These are phyloP conservation scores for Mythimna impura DNA, from an alignment of 2,888 invertebrate genomes.

Conservation along the genomic window DNA sequence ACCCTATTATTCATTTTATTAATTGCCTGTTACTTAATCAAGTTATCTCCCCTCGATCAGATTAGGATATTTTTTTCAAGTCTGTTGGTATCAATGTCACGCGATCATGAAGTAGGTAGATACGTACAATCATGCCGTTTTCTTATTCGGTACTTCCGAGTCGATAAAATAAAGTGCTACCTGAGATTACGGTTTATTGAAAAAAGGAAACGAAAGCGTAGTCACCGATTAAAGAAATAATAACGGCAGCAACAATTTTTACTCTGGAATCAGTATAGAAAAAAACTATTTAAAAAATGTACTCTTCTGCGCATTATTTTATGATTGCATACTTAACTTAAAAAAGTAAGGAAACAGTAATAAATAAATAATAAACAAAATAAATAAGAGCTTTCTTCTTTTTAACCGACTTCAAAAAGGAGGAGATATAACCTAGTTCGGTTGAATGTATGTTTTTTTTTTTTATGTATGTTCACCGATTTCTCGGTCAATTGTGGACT, in stretches of 20 bases:
- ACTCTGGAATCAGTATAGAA: neutral
- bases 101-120: constrained; percentile 37
- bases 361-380: too few species aligned
- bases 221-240: neutral
- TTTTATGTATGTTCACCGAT: too few species aligned
- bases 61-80: constrained; percentile 33
- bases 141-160: constrained; percentile 16
- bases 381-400: too few species aligned
- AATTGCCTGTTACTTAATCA: constrained; percentile 30
- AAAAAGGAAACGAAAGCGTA: neutral
- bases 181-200: constrained; percentile 10
- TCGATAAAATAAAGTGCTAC: constrained; percentile 24
- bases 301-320: too few species aligned
- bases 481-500: too few species aligned
- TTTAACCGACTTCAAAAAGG: too few species aligned
- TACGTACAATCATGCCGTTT: neutral
- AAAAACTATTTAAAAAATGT: too few species aligned
- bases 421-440: too few species aligned
- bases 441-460: too few species aligned
- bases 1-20: constrained; percentile 21
- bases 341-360: neutral
- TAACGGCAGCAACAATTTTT: neutral
- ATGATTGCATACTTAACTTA: too few species aligned
- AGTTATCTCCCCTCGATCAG: constrained; percentile 25
- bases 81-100: constrained; percentile 45